These are phyloP conservation scores for Desoria tigrina DNA, from an alignment of 2,888 invertebrate species.

Conservation along the genomic window DNA sequence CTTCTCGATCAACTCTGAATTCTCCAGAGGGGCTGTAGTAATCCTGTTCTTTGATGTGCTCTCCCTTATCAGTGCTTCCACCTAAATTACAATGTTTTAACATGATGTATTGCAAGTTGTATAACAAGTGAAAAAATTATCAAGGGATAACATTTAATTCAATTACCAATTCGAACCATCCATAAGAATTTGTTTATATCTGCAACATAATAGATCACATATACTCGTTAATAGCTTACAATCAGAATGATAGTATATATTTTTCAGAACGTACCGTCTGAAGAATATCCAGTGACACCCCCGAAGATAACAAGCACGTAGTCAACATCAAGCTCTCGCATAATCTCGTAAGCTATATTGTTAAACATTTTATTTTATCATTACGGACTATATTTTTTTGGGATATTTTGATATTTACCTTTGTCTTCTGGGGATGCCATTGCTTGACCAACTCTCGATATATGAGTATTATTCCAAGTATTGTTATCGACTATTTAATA, in stretches of 20 bases:
- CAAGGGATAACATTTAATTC: too few species aligned
- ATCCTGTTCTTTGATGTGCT: slow-evolving; percentile 93
- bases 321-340: slow-evolving; percentile 94
- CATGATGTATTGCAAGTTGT: too few species aligned
- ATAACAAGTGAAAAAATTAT: too few species aligned
- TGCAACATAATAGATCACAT: slow-evolving; percentile 55
- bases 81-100: too few species aligned
- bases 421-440: slow-evolving; percentile 97
- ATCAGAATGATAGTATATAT: too few species aligned
- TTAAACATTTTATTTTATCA: too few species aligned
- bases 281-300: slow-evolving; percentile 96
- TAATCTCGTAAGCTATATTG: slow-evolving; percentile 98
- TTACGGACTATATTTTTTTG: too few species aligned
- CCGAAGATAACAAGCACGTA: slow-evolving; percentile 98
- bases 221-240: too few species aligned
- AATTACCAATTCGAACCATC: slow-evolving; percentile 98
- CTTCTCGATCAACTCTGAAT: slow-evolving; percentile 93
- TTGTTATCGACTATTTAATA: slow-evolving; percentile 99
- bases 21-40: slow-evolving; percentile 95
- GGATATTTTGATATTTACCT: too few species aligned
- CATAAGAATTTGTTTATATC: slow-evolving; percentile 99
- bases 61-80: slow-evolving; percentile 90
- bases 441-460: slow-evolving; percentile 95
- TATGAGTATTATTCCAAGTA: slow-evolving; percentile 99
- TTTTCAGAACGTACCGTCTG: slow-evolving; percentile 90